These are phyloP conservation scores for Ictidomys tridecemlineatus DNA, from an alignment of 2,113 vertebrate species.

Conservation along the genomic window DNA sequence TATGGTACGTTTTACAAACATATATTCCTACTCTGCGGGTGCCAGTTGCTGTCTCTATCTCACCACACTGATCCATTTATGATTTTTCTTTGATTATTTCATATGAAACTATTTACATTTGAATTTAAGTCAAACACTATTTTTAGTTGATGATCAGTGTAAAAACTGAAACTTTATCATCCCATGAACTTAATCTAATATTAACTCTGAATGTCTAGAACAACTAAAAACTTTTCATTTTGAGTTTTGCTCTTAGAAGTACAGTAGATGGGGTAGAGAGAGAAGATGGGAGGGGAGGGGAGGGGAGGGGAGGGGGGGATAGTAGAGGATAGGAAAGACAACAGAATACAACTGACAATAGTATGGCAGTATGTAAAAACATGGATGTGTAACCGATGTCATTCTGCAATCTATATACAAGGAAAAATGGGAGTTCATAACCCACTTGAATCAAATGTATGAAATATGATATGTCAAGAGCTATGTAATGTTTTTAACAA, in stretches of 20 bases:
- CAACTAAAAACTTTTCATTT: not conserved
- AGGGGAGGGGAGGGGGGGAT: no score
- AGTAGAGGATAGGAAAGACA: no score
- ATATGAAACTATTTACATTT: not conserved
- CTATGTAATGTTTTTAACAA: no score
- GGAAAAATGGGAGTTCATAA: no score
- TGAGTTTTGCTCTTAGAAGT: not conserved
- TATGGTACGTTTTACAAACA: not conserved
- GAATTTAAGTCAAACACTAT: constrained; percentile 36
- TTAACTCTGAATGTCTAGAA: not conserved
- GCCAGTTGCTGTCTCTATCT: not conserved
- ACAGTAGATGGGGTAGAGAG: no score
- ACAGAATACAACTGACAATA: no score
- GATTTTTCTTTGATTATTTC: not conserved
- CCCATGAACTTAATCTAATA: not conserved
- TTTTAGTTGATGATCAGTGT: not conserved
- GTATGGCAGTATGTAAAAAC: no score
- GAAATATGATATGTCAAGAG: no score
- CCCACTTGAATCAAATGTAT: no score
- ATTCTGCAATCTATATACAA: no score
- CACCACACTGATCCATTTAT: not conserved
- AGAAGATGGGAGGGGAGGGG: no score
- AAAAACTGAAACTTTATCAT: constrained; percentile 15
- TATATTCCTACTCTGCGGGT: not conserved
- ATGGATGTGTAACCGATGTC: no score